Conservation (phyloP, 2,113 vertebrate species). For the Abramis brama region DNA sequence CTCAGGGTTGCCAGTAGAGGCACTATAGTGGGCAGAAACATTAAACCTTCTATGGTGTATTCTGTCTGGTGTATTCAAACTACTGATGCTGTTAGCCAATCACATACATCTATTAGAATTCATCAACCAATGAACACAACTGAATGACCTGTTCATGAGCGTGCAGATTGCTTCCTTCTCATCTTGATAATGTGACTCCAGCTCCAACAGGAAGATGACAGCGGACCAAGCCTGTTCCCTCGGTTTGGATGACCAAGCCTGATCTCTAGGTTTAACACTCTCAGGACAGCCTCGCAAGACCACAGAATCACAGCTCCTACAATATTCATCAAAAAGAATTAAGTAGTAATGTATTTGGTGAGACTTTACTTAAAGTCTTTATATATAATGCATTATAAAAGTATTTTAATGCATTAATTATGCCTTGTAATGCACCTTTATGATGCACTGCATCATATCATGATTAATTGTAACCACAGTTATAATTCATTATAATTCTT, state of each 20-base stretch:
- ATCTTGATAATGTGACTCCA: conserved; percentile 61
- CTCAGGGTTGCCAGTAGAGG: background rate
- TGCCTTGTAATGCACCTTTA: too few relatives aligned
- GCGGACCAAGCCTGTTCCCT: conserved; percentile 67
- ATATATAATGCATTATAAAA: too few relatives aligned
- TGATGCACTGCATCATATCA: background rate
- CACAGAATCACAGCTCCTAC: conserved; percentile 54
- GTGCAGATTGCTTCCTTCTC: conserved; percentile 65
- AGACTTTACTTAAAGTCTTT: too few relatives aligned
- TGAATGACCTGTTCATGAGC: conserved; percentile 66
- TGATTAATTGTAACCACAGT: background rate
- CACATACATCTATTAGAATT: background rate
- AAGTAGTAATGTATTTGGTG: background rate
- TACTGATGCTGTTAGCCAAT: background rate
- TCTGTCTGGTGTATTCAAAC: background rate
- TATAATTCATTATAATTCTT: background rate
- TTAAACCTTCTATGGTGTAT: background rate
- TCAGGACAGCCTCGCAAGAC: conserved; percentile 47
- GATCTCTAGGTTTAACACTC: conserved; percentile 23
- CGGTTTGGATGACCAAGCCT: conserved; percentile 26
- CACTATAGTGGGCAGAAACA: background rate
- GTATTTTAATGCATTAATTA: too few relatives aligned
- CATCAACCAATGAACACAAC: background rate
- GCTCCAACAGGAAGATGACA: conserved; percentile 63
- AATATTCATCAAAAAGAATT: conserved; percentile 1